phyloP scores from a whole-genome alignment of 2,797 vertebrate species.

The Sternotherus odoratus region DNA sequence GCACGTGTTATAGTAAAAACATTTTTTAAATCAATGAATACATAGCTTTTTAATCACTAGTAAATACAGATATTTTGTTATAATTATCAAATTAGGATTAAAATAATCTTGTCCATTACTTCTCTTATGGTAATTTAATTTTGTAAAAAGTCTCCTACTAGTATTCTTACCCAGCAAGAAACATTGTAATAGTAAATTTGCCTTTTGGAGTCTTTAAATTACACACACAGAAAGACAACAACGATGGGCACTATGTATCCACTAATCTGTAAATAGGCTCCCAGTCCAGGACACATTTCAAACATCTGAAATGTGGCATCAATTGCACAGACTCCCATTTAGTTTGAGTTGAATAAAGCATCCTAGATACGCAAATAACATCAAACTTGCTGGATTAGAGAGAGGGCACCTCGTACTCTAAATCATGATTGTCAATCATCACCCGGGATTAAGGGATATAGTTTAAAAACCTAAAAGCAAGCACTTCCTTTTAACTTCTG shows the following conservation, averaged over 20 bases:
- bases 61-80: conserved; percentile 67
- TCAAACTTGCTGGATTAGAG: conserved; percentile 99
- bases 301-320: conserved; percentile 83
- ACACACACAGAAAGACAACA: conserved; percentile 20
- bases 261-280: conserved; percentile 86
- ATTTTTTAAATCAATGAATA: background rate
- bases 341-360: conserved; percentile 93
- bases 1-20: background rate
- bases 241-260: conserved; percentile 58
- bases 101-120: conserved; percentile 74
- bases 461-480: conserved; percentile 99
- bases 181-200: conserved; percentile 81
- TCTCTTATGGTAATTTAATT: conserved; percentile 74
- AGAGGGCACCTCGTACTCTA: conserved; percentile 98
- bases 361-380: conserved; percentile 99
- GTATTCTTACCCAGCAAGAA: conserved; percentile 76
- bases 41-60: conserved; percentile 59
- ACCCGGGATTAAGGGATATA: conserved; percentile 99
- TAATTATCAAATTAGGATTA: conserved; percentile 78
- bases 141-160: conserved; percentile 70
- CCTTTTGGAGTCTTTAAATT: conserved; percentile 79
- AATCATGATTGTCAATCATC: conserved; percentile 99
- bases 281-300: conserved; percentile 81
- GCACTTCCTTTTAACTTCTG: conserved; percentile 97
- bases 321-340: conserved; percentile 84